Conservation (phyloP, 37 sponge, comb jelly and placozoan genomes). For the Lycopodina hypogea region DNA sequence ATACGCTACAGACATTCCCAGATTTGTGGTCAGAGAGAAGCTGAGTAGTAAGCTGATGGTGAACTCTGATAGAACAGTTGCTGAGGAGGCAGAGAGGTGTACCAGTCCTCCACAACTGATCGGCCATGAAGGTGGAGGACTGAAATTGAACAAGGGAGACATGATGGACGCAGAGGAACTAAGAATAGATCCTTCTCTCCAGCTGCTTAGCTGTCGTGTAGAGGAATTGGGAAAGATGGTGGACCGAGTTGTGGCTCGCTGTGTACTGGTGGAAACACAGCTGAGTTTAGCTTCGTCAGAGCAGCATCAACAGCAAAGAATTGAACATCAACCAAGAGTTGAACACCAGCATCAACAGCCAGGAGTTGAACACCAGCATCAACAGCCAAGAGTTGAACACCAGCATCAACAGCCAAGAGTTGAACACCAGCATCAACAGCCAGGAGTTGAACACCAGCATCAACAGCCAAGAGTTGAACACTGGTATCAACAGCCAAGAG, state of each 20-base stretch:
- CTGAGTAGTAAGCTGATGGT: not conserved
- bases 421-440: not conserved
- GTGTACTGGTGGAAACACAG: slow-evolving; percentile 73
- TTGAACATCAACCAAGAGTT: not conserved
- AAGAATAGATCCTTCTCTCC: not conserved
- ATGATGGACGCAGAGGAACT: not conserved
- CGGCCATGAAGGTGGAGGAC: not conserved
- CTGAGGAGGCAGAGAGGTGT: not conserved
- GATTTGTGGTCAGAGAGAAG: not conserved
- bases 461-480: too few relatives aligned
- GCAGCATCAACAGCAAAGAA: not conserved
- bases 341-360: not conserved
- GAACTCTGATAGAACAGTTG: not conserved
- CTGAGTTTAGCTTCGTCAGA: slow-evolving; percentile 18
- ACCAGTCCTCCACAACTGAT: not conserved
- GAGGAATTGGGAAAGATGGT: slow-evolving; percentile 51
- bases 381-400: not conserved
- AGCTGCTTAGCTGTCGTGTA: slow-evolving; percentile 13
- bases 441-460: not conserved
- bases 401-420: not conserved
- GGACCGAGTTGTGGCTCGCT: slow-evolving; percentile 62
- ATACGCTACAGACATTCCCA: not conserved
- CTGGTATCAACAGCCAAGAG: too few relatives aligned
- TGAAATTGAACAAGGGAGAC: slow-evolving; percentile 8
- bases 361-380: not conserved